Base-by-base conservation (phyloP, 2,888 invertebrate genomes). In the Rhagium mordax region DNA sequence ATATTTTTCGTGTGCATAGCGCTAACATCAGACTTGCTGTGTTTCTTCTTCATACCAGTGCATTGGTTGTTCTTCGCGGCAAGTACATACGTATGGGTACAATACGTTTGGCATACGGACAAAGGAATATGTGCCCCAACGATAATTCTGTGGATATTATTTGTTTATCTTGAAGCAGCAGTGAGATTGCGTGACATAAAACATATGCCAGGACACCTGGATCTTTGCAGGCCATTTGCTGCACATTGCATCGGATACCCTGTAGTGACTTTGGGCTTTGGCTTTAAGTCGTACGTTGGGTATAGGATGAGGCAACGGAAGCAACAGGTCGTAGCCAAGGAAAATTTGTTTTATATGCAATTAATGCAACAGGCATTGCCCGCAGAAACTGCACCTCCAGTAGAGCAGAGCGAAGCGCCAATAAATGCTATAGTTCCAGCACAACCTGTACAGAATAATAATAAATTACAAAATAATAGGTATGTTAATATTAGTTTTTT, bases 71-170 rank as follows among this genome's bases (percentile, higher is more conserved):
- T 98, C 89, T 98, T 99, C 88, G 96, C 96, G 77, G 98, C 98
- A 85, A 98, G 98, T 89, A 98, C 98, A 85, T 99, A 98, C 89
- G 98, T 99, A 78, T 99, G 98, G 98, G 96, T 98, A 86, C 98
- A 98, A 89, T 98, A 97, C 88, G 96, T 98, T 79, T 98, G 98
- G 98, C 96, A 97, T 89, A 96, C 97, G 91, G 97, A 98, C 95
- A 88, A 89, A 81, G 84, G 98, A 84, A 93, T 98, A 83, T 98
- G 98, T 90, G 91, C 97, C 87, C 98, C 98, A 71, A 98, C 98
- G 79, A 94, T 98, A 84, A 94, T 95, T 84, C 90, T 98, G 83
- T 98, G 98, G 96, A 92, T 96, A 89, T 90, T 96, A 84, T 95
- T 98, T 90, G 95, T 98, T 86, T 98, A 98, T 90, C 92, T 97